These are phyloP conservation scores for Eurystomus gularis DNA, from an alignment of 2,113 vertebrate species.

Conservation along the genomic window DNA sequence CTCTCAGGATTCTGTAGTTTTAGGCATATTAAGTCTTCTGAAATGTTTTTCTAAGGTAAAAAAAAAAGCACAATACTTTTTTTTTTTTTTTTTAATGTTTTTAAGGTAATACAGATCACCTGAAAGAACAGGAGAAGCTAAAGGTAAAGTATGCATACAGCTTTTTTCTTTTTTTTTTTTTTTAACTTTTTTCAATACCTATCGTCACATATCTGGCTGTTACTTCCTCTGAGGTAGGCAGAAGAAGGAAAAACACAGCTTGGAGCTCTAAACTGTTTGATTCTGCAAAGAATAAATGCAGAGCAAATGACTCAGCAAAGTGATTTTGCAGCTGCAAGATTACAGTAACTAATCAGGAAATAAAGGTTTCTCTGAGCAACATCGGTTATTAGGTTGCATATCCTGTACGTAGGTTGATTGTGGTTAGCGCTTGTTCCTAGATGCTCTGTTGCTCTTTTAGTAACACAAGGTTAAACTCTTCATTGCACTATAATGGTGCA, in stretches of 20 bases:
- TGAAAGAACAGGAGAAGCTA: background rate
- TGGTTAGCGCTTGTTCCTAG: conserved; percentile 7
- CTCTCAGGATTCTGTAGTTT: background rate
- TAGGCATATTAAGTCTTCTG: background rate
- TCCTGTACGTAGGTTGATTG: background rate
- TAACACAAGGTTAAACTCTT: background rate
- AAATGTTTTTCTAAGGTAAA: background rate
- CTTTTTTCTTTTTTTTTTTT: background rate
- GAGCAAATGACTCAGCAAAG: background rate
- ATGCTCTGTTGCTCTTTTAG: background rate
- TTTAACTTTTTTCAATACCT: background rate
- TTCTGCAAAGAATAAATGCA: background rate
- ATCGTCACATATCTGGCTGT: background rate
- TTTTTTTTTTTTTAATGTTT: background rate
- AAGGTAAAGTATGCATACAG: conserved; percentile 44
- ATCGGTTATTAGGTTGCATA: background rate
- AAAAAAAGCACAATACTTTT: background rate
- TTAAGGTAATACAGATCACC: conserved; percentile 39
- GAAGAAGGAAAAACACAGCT: background rate
- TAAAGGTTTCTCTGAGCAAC: background rate
- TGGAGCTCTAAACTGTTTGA: background rate
- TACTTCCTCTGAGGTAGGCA: background rate
- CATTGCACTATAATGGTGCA: background rate
- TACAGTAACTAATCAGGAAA: background rate
- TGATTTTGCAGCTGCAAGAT: background rate